Conservation (phyloP, 2,797 vertebrate species). For the Peromyscus eremicus region DNA sequence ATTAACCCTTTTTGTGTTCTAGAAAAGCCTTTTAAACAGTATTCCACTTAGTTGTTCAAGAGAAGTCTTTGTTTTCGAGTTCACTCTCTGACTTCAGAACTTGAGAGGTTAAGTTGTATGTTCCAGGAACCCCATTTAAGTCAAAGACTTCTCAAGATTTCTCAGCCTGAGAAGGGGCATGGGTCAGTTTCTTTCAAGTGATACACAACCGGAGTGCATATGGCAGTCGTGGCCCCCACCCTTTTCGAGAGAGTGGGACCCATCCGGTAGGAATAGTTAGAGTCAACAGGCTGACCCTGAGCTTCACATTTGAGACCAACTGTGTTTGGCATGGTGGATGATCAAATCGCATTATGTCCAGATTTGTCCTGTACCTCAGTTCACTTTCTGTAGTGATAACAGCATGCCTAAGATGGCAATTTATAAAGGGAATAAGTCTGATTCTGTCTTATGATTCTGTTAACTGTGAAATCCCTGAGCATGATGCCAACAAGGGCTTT, state of each 20-base stretch:
- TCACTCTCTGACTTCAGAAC: not conserved
- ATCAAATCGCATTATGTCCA: conserved; percentile 7
- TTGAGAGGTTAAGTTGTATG: not conserved
- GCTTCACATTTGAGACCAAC: not conserved
- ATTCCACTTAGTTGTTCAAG: not conserved
- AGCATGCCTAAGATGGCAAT: not conserved
- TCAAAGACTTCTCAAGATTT: not conserved
- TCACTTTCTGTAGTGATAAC: not conserved
- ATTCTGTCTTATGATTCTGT: not conserved
- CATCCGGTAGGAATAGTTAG: not conserved
- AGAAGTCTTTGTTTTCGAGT: not conserved
- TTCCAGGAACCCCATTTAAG: not conserved
- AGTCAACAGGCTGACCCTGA: not conserved
- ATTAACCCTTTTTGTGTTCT: not conserved
- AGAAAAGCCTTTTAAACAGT: not conserved
- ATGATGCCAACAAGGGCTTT: no score
- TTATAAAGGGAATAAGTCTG: not conserved
- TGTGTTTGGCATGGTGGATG: not conserved
- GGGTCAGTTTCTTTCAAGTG: not conserved
- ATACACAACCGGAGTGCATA: rapidly evolving
- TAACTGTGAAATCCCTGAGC: not conserved
- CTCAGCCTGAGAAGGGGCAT: not conserved
- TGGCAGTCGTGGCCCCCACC: not conserved
- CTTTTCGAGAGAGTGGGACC: not conserved
- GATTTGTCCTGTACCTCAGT: not conserved